Evolutionary conservation across 2,888 invertebrate genomes (phyloP).

Genomic region (Cryptocephalus moraei): DNA sequence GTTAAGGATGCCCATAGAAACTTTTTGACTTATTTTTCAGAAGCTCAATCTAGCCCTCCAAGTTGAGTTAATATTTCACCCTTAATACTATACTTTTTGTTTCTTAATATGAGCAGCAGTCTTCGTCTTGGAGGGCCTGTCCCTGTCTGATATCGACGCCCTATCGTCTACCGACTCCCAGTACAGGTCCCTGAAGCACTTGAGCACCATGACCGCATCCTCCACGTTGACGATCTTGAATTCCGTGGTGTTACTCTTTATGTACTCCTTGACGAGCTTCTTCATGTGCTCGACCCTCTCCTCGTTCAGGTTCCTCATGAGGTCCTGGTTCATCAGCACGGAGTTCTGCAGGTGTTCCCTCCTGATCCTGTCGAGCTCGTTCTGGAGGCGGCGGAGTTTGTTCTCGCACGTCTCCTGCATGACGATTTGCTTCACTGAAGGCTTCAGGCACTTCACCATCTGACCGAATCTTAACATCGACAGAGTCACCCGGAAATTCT

Average conservation of each 20-base stretch:
- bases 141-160: background rate
- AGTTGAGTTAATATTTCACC: no score
- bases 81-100: no score
- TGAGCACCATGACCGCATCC: constrained; percentile 30
- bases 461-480: constrained; percentile 36
- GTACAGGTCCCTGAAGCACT: constrained; percentile 30
- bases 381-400: constrained; percentile 8
- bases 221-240: constrained; percentile 31
- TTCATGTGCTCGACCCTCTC: constrained; percentile 31
- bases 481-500: constrained; percentile 31
- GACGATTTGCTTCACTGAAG: constrained; percentile 11
- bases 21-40: no score
- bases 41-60: no score
- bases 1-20: no score
- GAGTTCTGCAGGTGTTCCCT: constrained; percentile 30
- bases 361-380: constrained; percentile 26
- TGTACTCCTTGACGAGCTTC: constrained; percentile 29
- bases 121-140: no score
- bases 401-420: background rate
- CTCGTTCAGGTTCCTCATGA: constrained; percentile 28
- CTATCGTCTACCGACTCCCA: background rate
- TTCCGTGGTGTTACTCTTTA: constrained; percentile 31
- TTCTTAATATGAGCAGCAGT: no score
- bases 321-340: constrained; percentile 31
- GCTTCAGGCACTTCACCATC: constrained; percentile 25